Percentiles rank a stretch among this genome's conserved stretches.
Evolutionary conservation across 35 echinoderm and acorn worm species (phyloP).

Genomic region (Patiria miniata): DNA sequence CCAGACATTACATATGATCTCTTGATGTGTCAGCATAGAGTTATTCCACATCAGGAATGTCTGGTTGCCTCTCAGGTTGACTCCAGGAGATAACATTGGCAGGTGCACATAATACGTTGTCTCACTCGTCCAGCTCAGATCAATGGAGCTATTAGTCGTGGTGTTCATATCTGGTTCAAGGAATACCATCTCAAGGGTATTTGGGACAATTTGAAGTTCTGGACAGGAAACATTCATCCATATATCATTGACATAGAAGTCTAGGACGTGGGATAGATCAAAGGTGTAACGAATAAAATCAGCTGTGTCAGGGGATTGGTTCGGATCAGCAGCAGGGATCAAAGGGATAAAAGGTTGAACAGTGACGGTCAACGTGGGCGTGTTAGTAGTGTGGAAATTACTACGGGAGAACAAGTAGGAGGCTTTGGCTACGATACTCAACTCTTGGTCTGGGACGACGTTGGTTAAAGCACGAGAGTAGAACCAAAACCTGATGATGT

Average conservation of each 20-base stretch:
- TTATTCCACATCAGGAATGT: slow-evolving; percentile 79
- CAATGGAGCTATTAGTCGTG: slow-evolving; percentile 55
- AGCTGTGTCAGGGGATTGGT: slow-evolving; percentile 51
- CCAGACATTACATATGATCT: slow-evolving; percentile 48
- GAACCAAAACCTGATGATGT: slow-evolving; percentile 42
- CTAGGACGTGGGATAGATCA: slow-evolving; percentile 52
- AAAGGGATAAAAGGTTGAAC: slow-evolving; percentile 73
- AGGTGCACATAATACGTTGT: slow-evolving; percentile 66
- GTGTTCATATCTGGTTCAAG: slow-evolving; percentile 45
- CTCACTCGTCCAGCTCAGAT: slow-evolving; percentile 12
- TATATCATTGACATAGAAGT: slow-evolving; percentile 57
- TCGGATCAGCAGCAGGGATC: slow-evolving; percentile 28
- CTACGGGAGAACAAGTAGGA: slow-evolving; percentile 11
- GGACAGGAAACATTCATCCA: slow-evolving; percentile 83
- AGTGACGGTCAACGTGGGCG: slow-evolving; percentile 33
- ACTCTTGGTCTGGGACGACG: slow-evolving; percentile 33
- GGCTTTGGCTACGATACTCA: slow-evolving; percentile 27
- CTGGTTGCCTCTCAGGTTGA: slow-evolving; percentile 60
- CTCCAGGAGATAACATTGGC: slow-evolving; percentile 26
- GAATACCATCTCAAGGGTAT: slow-evolving; percentile 52
- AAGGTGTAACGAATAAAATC: slow-evolving; percentile 69
- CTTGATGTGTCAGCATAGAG: slow-evolving; percentile 64
- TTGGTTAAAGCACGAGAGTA: slow-evolving; percentile 43
- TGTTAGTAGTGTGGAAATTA: neutral
- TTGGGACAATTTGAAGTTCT: slow-evolving; percentile 49